Evolutionary conservation across 2,113 vertebrate genomes (phyloP).

Genomic region (Oryzias curvinotus): DNA sequence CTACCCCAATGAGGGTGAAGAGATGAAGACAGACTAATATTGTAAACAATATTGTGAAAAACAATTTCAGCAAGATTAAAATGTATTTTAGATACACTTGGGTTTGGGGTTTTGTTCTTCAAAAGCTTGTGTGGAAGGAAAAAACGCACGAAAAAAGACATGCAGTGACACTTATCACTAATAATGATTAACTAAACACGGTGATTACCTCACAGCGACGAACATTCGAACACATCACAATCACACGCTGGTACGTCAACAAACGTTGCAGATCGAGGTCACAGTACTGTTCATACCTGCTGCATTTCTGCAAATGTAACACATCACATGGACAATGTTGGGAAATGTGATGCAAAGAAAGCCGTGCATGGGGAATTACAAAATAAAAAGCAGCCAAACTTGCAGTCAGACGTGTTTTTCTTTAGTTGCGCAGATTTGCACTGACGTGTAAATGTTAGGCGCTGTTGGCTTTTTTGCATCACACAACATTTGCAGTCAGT

Average conservation of each 20-base stretch:
- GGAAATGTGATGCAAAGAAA: constrained; percentile 18
- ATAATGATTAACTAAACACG: constrained; percentile 4
- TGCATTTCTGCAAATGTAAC: constrained; percentile 11
- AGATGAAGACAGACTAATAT: constrained; percentile 64
- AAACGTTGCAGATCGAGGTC: constrained; percentile 2
- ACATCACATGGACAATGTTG: constrained; percentile 12
- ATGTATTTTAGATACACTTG: constrained; percentile 95
- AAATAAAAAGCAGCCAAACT: constrained; percentile 56
- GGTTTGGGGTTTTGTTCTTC: constrained; percentile 79
- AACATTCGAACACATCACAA: too few relatives aligned
- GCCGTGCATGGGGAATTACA: constrained; percentile 47
- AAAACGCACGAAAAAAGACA: neutral
- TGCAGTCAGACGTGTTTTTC: constrained; percentile 52
- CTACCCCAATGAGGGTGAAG: constrained; percentile 59
- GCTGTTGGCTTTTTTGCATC: too few relatives aligned
- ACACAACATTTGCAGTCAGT: too few relatives aligned
- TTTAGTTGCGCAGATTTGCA: constrained; percentile 14
- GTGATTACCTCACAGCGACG: too few relatives aligned
- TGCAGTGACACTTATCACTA: constrained; percentile 18
- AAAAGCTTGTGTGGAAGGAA: constrained; percentile 32
- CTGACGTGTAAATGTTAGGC: too few relatives aligned
- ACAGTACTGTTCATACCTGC: constrained; percentile 9
- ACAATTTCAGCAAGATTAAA: constrained; percentile 93
- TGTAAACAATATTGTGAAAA: constrained; percentile 76
- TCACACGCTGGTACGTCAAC: too few relatives aligned